phyloP scores from a whole-genome alignment of 2,113 vertebrate genomes.

The Maccullochella peelii region DNA sequence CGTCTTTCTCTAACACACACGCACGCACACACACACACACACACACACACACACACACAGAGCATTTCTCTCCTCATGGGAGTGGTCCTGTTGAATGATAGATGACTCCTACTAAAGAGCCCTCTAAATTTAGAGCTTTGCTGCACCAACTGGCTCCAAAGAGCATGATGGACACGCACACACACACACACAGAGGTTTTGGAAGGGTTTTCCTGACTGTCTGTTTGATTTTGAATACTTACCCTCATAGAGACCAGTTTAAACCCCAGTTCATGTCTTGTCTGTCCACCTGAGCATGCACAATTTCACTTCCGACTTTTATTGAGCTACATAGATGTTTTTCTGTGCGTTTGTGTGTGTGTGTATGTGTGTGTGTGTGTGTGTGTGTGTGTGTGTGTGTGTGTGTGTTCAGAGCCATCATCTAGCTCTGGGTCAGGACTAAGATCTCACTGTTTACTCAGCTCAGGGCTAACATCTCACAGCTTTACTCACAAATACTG shows the following conservation, averaged over 20 bases:
- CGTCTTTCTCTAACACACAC: constrained; percentile 14
- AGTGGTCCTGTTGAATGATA: constrained; percentile 75
- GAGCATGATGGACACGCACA: constrained; percentile 36
- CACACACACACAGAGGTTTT: constrained; percentile 14
- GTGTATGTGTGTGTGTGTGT: constrained; percentile 6
- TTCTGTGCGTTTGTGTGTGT: not conserved
- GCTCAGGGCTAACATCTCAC: constrained; percentile 44
- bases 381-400: not conserved
- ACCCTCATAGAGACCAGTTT: not conserved
- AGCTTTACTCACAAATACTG: constrained; percentile 42
- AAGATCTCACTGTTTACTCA: constrained; percentile 37
- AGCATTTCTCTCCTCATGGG: constrained; percentile 55
- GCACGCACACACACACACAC: not conserved
- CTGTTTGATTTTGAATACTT: constrained; percentile 20
- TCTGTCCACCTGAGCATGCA: constrained; percentile 18
- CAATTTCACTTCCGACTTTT: not conserved
- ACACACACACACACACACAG: constrained; percentile 42
- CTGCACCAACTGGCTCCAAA: constrained; percentile 50
- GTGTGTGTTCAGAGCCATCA: not conserved
- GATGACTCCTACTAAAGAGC: constrained; percentile 75
- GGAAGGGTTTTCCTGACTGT: constrained; percentile 1
- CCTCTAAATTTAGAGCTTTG: constrained; percentile 75
- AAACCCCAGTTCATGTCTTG: not conserved
- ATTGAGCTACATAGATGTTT: constrained; percentile 10
- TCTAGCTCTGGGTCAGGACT: constrained; percentile 26